Percentiles rank a stretch among this genome's conserved stretches.
These are phyloP conservation scores for Brevipalpus yothersi DNA, from an alignment of 1,140 invertebrate genomes.

Conservation along the genomic window DNA sequence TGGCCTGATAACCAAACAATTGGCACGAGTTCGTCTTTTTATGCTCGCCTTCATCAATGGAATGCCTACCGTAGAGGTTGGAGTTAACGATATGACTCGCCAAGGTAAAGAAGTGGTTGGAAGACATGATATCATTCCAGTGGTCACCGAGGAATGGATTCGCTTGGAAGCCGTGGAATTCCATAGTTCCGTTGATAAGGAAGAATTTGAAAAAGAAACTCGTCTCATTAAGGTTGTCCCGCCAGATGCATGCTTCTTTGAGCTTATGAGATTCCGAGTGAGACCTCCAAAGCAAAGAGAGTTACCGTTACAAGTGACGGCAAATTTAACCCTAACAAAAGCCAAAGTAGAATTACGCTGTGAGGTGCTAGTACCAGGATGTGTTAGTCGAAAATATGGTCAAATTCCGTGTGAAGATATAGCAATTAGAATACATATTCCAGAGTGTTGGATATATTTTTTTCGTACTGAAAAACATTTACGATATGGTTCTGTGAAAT, in stretches of 20 bases:
- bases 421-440: conserved; percentile 83
- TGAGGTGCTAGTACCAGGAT: conserved; percentile 85
- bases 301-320: conserved; percentile 78
- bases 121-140: conserved; percentile 93
- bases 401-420: conserved; percentile 89
- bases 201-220: conserved; percentile 57
- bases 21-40: conserved; percentile 78
- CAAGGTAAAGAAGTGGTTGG: conserved; percentile 97
- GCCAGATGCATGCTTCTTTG: conserved; percentile 93
- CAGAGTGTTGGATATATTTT: conserved; percentile 4
- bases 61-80: conserved; percentile 85
- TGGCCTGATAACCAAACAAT: conserved; percentile 64
- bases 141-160: conserved; percentile 98
- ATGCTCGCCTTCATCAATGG: conserved; percentile 64
- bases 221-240: conserved; percentile 58
- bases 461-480: conserved; percentile 19
- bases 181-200: conserved; percentile 70
- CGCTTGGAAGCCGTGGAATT: conserved; percentile 79
- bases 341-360: conserved; percentile 17
- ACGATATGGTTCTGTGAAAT: conserved; percentile 94
- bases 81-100: conserved; percentile 82
- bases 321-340: conserved; percentile 22
- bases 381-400: conserved; percentile 74
- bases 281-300: conserved; percentile 87
- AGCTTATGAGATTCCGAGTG: conserved; percentile 84